Conservation (phyloP, 2,888 invertebrate species). For the Apamea sordens region DNA sequence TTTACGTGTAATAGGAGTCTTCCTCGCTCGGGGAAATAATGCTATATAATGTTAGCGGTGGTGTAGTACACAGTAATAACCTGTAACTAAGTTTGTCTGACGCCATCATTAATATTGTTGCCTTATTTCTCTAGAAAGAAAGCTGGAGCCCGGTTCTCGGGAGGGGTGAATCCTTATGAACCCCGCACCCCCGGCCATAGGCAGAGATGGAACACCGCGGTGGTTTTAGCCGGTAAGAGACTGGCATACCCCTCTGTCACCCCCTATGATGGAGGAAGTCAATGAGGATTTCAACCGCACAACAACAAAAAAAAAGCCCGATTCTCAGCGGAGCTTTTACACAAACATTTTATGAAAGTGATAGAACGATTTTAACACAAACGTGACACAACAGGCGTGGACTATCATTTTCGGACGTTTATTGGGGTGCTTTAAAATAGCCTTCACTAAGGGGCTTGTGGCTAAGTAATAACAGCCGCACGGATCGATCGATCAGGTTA, state of each 20-base stretch:
- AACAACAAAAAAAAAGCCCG: neutral
- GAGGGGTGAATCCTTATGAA: too few species aligned
- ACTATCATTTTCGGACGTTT: neutral
- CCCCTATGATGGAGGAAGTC: too few species aligned
- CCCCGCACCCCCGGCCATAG: too few species aligned
- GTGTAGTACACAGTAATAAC: conserved; percentile 28
- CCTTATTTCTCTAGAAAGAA: conserved; percentile 11
- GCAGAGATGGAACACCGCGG: too few species aligned
- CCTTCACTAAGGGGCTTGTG: too few species aligned
- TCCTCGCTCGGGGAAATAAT: conserved; percentile 46
- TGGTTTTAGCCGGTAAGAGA: too few species aligned
- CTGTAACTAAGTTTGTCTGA: conserved; percentile 49
- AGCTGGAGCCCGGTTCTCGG: neutral
- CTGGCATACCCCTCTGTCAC: too few species aligned
- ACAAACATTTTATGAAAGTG: conserved; percentile 17
- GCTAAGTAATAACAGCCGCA: too few species aligned
- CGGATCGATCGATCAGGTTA: too few species aligned
- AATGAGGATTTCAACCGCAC: too few species aligned
- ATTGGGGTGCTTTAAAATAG: neutral
- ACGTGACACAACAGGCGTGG: neutral
- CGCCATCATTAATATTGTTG: conserved; percentile 41
- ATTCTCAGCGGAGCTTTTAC: neutral
- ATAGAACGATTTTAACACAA: conserved; percentile 14
- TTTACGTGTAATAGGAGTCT: conserved; percentile 32
- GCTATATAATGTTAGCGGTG: conserved; percentile 45